Conservation (phyloP, 1,140 invertebrate species). For the Drosophila lini region DNA sequence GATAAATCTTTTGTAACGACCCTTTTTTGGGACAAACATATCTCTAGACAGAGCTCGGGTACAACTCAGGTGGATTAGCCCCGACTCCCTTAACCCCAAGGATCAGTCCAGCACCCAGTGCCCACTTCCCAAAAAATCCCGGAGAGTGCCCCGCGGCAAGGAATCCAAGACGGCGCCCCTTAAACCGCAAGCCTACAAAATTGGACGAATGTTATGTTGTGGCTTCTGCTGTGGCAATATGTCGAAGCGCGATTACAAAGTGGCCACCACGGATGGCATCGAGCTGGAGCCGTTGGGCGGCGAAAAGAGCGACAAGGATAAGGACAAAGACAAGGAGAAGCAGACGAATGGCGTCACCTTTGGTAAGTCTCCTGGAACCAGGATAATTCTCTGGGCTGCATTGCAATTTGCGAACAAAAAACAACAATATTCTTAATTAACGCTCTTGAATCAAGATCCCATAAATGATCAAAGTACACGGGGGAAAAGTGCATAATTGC, state of each 20-base stretch:
- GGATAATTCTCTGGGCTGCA: background rate
- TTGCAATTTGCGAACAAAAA: slow-evolving; percentile 30
- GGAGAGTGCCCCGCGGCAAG: slow-evolving; percentile 17
- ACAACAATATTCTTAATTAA: slow-evolving; percentile 1
- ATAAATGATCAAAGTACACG: slow-evolving; percentile 51
- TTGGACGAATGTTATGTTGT: slow-evolving; percentile 84
- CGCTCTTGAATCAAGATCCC: background rate
- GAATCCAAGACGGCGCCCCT: slow-evolving; percentile 70
- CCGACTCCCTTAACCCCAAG: slow-evolving; percentile 6
- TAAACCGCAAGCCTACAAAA: slow-evolving; percentile 74
- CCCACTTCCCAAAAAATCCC: slow-evolving; percentile 8
- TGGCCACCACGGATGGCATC: slow-evolving; percentile 84
- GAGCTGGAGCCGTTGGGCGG: slow-evolving; percentile 84
- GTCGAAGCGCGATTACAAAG: slow-evolving; percentile 84
- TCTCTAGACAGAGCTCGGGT: slow-evolving; percentile 7
- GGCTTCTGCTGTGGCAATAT: slow-evolving; percentile 84
- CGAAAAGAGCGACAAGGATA: slow-evolving; percentile 82
- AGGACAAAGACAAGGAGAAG: slow-evolving; percentile 83
- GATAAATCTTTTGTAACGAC: slow-evolving; percentile 36
- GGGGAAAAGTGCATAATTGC: slow-evolving; percentile 64
- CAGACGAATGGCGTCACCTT: slow-evolving; percentile 84
- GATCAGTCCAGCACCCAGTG: background rate
- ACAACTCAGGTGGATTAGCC: slow-evolving; percentile 1
- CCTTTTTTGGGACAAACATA: slow-evolving; percentile 49
- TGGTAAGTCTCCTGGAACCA: slow-evolving; percentile 59